Evolutionary conservation across 2,797 vertebrate species (phyloP).

Genomic region (Xiphorhynchus erythropygius): DNA sequence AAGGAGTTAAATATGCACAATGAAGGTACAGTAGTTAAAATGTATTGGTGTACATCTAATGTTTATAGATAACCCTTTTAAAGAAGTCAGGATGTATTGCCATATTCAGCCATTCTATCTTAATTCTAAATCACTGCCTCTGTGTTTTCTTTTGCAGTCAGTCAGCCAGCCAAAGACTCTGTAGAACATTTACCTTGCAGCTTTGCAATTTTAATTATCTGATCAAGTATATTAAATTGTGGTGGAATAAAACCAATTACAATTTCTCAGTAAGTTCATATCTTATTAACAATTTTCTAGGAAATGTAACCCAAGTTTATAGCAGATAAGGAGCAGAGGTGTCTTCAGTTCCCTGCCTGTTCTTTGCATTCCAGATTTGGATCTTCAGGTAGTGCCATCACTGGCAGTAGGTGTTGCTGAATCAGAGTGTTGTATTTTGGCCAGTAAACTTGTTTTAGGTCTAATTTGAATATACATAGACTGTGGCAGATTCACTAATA

Average conservation of each 20-base stretch:
- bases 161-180: conserved; percentile 15
- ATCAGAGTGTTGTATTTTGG: neutral
- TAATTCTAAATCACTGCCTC: conserved; percentile 59
- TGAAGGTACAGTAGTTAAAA: conserved; percentile 43
- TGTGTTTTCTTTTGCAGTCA: conserved; percentile 11
- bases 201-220: conserved; percentile 68
- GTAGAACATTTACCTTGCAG: conserved; percentile 43
- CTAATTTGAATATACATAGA: neutral
- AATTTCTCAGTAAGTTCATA: neutral
- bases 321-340: neutral
- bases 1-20: conserved; percentile 35
- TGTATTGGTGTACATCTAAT: conserved; percentile 30
- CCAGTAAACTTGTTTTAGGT: neutral
- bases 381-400: neutral
- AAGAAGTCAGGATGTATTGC: conserved; percentile 13
- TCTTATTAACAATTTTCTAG: neutral
- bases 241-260: conserved; percentile 20
- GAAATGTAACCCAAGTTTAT: neutral
- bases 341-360: neutral
- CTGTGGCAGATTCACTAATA: neutral
- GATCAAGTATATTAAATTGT: conserved; percentile 54
- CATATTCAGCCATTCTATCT: conserved; percentile 19
- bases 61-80: conserved; percentile 57
- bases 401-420: neutral
- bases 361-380: neutral